phyloP scores from a whole-genome alignment of 1,140 invertebrate genomes.

The Aphaenogaster rudis region DNA sequence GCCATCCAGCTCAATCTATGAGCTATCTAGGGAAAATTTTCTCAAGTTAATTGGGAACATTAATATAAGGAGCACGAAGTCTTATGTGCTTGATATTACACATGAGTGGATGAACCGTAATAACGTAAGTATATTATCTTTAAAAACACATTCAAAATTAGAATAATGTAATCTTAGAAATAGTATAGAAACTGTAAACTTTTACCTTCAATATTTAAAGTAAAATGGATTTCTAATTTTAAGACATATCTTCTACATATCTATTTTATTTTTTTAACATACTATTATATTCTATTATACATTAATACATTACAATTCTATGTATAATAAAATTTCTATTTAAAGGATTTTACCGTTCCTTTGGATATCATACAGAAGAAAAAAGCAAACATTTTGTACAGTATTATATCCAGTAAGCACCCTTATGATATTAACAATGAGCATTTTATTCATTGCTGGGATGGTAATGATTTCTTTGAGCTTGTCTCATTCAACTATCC shows the following conservation, averaged over 20 bases:
- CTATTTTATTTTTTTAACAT: not conserved
- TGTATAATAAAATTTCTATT: not conserved
- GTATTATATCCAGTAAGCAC: slow-evolving; percentile 47
- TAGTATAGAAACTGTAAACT: not conserved
- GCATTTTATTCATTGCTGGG: slow-evolving; percentile 69
- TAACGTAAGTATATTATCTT: not conserved
- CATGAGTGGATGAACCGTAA: slow-evolving; percentile 33
- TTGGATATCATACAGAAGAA: not conserved
- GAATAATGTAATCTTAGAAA: not conserved
- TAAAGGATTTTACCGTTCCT: not conserved
- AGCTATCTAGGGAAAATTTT: slow-evolving; percentile 64
- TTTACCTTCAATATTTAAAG: not conserved
- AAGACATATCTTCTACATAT: too few relatives aligned
- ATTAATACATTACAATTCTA: not conserved
- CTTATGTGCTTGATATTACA: not conserved
- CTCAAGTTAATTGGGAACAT: slow-evolving; percentile 70
- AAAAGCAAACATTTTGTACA: slow-evolving; percentile 29
- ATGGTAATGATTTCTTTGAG: slow-evolving; percentile 62
- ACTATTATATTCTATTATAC: not conserved
- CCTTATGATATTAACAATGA: not conserved
- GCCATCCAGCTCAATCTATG: slow-evolving; percentile 42
- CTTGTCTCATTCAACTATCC: slow-evolving; percentile 59
- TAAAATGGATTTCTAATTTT: not conserved
- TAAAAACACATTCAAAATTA: not conserved
- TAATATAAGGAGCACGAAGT: slow-evolving; percentile 58